These are phyloP conservation scores for Nestor notabilis DNA, from an alignment of 2,113 vertebrate species.

Conservation along the genomic window DNA sequence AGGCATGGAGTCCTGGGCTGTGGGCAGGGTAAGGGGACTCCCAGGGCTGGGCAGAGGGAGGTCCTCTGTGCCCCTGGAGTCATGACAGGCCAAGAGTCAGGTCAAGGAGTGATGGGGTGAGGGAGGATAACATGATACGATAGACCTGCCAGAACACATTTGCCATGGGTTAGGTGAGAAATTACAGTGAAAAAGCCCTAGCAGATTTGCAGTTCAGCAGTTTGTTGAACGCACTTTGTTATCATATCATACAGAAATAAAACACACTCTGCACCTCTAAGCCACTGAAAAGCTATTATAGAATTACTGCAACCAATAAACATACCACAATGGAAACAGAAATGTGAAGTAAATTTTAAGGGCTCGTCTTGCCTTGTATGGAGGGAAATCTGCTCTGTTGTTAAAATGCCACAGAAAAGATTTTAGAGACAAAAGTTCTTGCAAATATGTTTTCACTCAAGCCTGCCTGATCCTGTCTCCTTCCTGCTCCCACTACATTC, in stretches of 20 bases:
- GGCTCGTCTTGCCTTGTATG: not conserved
- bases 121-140: not conserved
- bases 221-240: not conserved
- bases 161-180: not conserved
- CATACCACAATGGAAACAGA: not conserved
- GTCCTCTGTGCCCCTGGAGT: not conserved
- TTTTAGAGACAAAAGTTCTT: not conserved
- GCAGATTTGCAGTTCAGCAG: not conserved
- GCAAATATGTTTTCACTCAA: conserved; percentile 4
- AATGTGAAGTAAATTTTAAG: not conserved
- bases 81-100: not conserved
- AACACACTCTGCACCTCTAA: not conserved
- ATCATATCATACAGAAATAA: not conserved
- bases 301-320: not conserved
- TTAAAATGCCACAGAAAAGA: not conserved
- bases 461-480: not conserved
- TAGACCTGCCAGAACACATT: not conserved
- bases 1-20: not conserved
- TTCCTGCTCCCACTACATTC: not conserved
- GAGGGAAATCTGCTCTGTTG: not conserved
- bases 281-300: not conserved
- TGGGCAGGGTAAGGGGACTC: accelerated
- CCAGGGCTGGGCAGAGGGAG: not conserved
- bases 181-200: not conserved
- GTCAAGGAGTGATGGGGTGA: not conserved